These are phyloP conservation scores for Labeo catla DNA, from an alignment of 2,113 vertebrate species.

Conservation along the genomic window DNA sequence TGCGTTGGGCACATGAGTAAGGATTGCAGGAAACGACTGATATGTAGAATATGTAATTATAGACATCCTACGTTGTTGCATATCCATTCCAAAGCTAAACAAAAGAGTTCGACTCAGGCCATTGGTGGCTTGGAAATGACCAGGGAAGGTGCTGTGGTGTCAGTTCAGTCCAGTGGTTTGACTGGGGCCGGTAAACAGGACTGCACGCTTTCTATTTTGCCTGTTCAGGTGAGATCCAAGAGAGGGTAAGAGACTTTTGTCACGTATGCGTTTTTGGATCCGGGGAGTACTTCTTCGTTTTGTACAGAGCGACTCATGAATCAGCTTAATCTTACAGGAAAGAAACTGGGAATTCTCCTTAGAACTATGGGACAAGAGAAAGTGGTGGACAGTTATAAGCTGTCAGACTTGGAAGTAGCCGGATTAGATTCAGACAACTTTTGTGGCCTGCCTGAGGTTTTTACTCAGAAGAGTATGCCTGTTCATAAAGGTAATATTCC, in stretches of 20 bases:
- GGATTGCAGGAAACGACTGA: neutral
- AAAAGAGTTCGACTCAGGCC: neutral
- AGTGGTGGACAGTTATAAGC: neutral
- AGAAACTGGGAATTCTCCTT: slow-evolving; percentile 28
- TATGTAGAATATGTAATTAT: neutral
- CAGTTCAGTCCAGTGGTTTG: slow-evolving; percentile 16
- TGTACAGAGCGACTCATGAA: slow-evolving; percentile 12
- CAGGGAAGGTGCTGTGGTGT: neutral
- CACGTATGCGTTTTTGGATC: no score
- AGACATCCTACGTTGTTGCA: neutral
- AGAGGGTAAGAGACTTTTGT: no score
- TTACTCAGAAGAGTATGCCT: slow-evolving; percentile 31
- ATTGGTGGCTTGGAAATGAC: neutral
- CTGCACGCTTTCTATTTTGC: no score
- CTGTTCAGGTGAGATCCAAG: no score
- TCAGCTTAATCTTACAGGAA: slow-evolving; percentile 16
- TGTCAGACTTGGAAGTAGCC: slow-evolving; percentile 27
- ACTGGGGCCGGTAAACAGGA: slow-evolving; percentile 48
- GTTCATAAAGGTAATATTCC: slow-evolving; percentile 15
- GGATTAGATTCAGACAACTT: neutral
- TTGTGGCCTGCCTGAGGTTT: slow-evolving; percentile 11
- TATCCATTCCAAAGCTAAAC: neutral
- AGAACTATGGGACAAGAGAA: slow-evolving; percentile 41
- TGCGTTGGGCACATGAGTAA: neutral
- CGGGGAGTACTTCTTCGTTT: no score